These are phyloP conservation scores for Automeris io DNA, from an alignment of 2,888 invertebrate species.

Conservation along the genomic window DNA sequence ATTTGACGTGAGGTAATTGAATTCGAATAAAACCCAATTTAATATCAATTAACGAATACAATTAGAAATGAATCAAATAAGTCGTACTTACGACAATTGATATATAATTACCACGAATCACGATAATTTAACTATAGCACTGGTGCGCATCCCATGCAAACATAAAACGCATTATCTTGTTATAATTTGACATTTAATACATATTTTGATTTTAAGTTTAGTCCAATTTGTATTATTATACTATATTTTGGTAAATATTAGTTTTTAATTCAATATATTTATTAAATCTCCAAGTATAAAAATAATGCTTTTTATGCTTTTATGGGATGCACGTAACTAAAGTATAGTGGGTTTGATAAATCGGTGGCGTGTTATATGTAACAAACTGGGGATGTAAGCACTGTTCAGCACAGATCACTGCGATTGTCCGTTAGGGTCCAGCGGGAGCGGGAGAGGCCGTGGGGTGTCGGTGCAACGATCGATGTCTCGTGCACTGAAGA, in stretches of 20 bases:
- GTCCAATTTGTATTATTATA: neutral
- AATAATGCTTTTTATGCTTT: too few species aligned
- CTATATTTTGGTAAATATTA: too few species aligned
- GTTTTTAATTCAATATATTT: too few species aligned
- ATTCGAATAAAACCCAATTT: conserved; percentile 4
- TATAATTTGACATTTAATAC: too few species aligned
- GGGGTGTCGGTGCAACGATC: conserved; percentile 68
- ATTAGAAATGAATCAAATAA: conserved; percentile 11
- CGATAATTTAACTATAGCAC: conserved; percentile 21
- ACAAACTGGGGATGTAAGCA: too few species aligned
- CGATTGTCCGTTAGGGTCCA: conserved; percentile 33
- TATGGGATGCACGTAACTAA: too few species aligned
- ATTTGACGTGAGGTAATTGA: conserved; percentile 1
- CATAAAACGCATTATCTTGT: too few species aligned
- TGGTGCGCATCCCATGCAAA: too few species aligned
- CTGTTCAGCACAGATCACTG: conserved; percentile 22
- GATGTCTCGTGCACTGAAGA: conserved; percentile 71
- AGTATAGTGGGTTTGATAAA: too few species aligned
- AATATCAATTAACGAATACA: conserved; percentile 6
- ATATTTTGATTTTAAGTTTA: neutral
- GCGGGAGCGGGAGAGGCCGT: conserved; percentile 28
- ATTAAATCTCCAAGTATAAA: too few species aligned
- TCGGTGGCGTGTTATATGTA: too few species aligned
- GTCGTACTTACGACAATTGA: conserved; percentile 23
- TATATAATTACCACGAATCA: conserved; percentile 30